Evolutionary conservation across 2,113 vertebrate genomes (phyloP), one percentile per base, ranked within the genome.

Genomic region (Sander lucioperca): DNA sequence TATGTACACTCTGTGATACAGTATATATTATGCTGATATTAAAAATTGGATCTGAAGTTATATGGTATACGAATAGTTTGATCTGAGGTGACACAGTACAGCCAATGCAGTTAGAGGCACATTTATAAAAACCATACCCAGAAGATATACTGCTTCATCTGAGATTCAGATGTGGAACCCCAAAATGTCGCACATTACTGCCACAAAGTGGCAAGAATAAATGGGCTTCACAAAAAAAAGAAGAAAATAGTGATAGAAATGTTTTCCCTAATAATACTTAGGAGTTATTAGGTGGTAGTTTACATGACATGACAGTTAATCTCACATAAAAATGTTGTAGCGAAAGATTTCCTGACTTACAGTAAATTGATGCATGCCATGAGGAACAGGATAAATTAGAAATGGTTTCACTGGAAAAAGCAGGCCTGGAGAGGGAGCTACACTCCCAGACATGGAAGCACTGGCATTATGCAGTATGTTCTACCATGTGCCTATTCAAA

Each of bases 401-500:
- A 33, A 82, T 39, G 13, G 23, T n/a, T 71, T 76, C 54, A 65
- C 23, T 11, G 68, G 13, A 69, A 56, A 79, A 21, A 73, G 10
- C 25, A 43, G 12, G 65, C 73, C 83, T 79, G 74, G 18, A 78
- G 69, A 82, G 73, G 45, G 64, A 70, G 74, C 75, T 39, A 54
- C 30, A 39, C 33, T 64, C 56, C 15, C 30, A 50, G 59, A 65
- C 16, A 54, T 27, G 62, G 58, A 21, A 47, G 61, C 50, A 47
- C 2, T 47, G 33, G 30, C 45, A 58, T 15, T 25, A 39, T 11
- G 47, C 57, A 56, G n/a, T 59, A 33, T 33, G 5, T 76, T 27
- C 39, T 53, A 50, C 43, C 11, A n/a, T 72, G 23, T 59, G 9
- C 45, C 51, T 25, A 59, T 23, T 56, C 61, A 72, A 45, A 33